A percentile compares a stretch with the other conserved stretches of the same genome.
Evolutionary conservation across 2,888 invertebrate species (phyloP).

Genomic region (Neoaliturus tenellus): DNA sequence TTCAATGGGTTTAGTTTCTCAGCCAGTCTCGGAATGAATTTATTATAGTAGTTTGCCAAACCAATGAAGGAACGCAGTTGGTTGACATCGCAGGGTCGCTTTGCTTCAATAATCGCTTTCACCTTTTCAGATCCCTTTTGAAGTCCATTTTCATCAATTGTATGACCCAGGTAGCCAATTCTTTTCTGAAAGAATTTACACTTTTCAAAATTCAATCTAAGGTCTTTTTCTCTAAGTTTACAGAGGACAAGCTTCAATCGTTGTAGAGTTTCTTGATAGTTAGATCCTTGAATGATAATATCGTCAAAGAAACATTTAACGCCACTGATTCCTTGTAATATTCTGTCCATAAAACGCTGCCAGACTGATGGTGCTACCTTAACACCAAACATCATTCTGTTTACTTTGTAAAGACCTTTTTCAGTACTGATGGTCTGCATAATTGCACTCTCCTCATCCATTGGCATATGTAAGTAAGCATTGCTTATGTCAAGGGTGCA

Average conservation of each 20-base stretch:
- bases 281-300: slow-evolving; percentile 36
- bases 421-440: slow-evolving; percentile 62
- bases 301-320: slow-evolving; percentile 31
- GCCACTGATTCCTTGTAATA: slow-evolving; percentile 34
- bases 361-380: slow-evolving; percentile 54
- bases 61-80: slow-evolving; percentile 68
- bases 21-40: slow-evolving; percentile 68
- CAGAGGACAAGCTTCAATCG: slow-evolving; percentile 1
- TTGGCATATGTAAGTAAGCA: slow-evolving; percentile 54
- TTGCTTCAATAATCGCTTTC: slow-evolving; percentile 58
- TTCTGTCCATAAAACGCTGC: slow-evolving; percentile 67
- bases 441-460: slow-evolving; percentile 53
- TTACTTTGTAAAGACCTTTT: slow-evolving; percentile 66
- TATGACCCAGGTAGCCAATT: slow-evolving; percentile 54
- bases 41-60: slow-evolving; percentile 68
- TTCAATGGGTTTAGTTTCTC: slow-evolving; percentile 67
- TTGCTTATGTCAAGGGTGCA: slow-evolving; percentile 57
- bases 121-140: slow-evolving; percentile 3
- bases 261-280: slow-evolving; percentile 39
- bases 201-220: slow-evolving; percentile 35
- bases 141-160: slow-evolving; percentile 52
- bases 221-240: neutral
- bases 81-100: slow-evolving; percentile 64
- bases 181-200: slow-evolving; percentile 57
- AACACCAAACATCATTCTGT: slow-evolving; percentile 68